Evolutionary conservation across 2,888 invertebrate genomes (phyloP).

Genomic region (Caenorhabditis doughertyi): DNA sequence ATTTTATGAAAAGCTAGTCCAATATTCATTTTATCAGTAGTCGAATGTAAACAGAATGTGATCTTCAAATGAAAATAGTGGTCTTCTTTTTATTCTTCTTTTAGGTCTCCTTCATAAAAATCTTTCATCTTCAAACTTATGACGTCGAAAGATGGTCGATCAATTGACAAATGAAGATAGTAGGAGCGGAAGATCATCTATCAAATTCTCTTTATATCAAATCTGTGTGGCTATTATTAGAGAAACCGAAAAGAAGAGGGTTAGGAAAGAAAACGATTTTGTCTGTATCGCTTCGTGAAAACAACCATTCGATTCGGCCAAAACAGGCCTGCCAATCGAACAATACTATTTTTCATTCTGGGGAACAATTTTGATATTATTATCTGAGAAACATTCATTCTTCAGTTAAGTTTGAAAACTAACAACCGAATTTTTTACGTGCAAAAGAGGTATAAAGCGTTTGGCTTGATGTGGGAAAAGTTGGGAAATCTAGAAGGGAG

Average conservation of each 20-base stretch:
- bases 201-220: conserved; percentile 36
- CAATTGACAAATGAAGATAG: conserved; percentile 19
- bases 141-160: conserved; percentile 64
- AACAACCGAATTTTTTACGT: neutral
- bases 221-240: conserved; percentile 14
- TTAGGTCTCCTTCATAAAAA: conserved; percentile 7
- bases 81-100: neutral
- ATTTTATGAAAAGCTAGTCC: conserved; percentile 21
- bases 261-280: neutral
- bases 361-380: too few relatives aligned
- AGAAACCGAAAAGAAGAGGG: neutral
- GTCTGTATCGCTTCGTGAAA: neutral
- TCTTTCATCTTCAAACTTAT: conserved; percentile 58
- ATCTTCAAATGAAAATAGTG: conserved; percentile 10
- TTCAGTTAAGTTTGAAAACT: conserved; percentile 9
- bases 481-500: neutral
- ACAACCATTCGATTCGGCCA: too few relatives aligned
- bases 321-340: conserved; percentile 24
- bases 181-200: conserved; percentile 40
- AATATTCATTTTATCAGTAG: conserved; percentile 14
- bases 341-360: conserved; percentile 23
- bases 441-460: conserved; percentile 32
- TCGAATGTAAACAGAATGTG: neutral
- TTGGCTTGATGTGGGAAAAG: conserved; percentile 15
- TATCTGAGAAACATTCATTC: neutral